Evolutionary conservation across 2,113 vertebrate genomes (phyloP).

Genomic region (Tragelaphus imberbis): DNA sequence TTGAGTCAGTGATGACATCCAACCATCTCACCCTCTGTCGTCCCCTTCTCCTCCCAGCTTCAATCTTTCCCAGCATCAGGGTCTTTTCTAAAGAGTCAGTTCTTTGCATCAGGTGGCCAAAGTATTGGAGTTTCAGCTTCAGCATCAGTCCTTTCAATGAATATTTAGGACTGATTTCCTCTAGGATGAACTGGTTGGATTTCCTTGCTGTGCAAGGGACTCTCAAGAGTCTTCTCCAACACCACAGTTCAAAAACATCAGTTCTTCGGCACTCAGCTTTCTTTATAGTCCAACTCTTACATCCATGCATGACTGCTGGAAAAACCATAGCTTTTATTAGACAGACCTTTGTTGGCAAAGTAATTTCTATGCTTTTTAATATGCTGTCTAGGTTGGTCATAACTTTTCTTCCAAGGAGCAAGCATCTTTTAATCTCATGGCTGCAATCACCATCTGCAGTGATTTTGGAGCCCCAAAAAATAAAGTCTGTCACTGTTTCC

Average conservation of each 20-base stretch:
- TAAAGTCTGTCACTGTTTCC: neutral
- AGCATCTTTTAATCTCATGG: neutral
- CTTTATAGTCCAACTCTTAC: neutral
- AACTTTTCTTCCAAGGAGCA: neutral
- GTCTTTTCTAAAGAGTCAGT: neutral
- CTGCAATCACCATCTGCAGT: neutral
- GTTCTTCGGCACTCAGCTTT: neutral
- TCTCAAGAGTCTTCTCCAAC: neutral
- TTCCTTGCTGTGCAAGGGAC: neutral
- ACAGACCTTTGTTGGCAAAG: neutral
- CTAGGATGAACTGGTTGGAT: neutral
- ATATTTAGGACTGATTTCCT: neutral
- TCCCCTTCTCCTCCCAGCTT: neutral
- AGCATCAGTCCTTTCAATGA: neutral
- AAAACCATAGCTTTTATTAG: neutral
- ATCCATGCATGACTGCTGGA: neutral
- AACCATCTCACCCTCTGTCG: neutral
- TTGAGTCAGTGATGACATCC: neutral
- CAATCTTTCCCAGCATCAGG: neutral
- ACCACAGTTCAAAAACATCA: neutral
- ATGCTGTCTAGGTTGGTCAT: neutral
- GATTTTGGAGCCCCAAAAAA: accelerated
- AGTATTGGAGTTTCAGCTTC: neutral
- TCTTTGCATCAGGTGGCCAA: neutral
- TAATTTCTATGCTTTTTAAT: neutral